A percentile compares a stretch with the other conserved stretches of the same genome.
phyloP scores from a whole-genome alignment of 2,888 invertebrate species.

The Pseudanteris insignis region DNA sequence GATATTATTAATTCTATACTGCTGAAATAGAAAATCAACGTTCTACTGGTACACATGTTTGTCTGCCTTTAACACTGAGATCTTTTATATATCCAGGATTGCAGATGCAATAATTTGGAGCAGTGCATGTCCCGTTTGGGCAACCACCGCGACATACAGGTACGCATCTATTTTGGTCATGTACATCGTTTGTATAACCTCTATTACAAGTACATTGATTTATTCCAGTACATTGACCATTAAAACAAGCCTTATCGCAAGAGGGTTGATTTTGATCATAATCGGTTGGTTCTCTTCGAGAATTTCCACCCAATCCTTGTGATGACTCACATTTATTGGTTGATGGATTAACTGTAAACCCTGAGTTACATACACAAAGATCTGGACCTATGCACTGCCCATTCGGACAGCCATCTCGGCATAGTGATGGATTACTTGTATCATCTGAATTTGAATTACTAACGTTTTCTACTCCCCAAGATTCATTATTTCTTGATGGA shows the following conservation, averaged over 20 bases:
- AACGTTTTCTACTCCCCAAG: slow-evolving; percentile 15
- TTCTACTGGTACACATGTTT: slow-evolving; percentile 69
- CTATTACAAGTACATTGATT: slow-evolving; percentile 64
- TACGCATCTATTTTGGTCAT: slow-evolving; percentile 67
- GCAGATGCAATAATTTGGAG: slow-evolving; percentile 79
- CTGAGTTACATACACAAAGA: slow-evolving; percentile 69
- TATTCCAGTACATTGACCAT: slow-evolving; percentile 68
- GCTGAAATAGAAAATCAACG: too few relatives aligned
- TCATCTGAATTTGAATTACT: not conserved
- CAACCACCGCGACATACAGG: slow-evolving; percentile 78
- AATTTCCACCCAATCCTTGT: slow-evolving; percentile 50
- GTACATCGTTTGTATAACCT: slow-evolving; percentile 65
- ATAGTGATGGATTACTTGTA: slow-evolving; percentile 23
- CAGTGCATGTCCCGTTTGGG: slow-evolving; percentile 77
- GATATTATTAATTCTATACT: too few relatives aligned
- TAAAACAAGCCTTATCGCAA: slow-evolving; percentile 65
- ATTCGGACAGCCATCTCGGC: slow-evolving; percentile 63
- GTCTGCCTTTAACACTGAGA: slow-evolving; percentile 72
- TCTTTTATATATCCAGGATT: slow-evolving; percentile 76
- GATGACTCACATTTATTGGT: slow-evolving; percentile 72
- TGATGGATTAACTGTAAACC: slow-evolving; percentile 66
- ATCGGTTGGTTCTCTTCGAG: not conserved
- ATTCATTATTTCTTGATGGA: slow-evolving; percentile 5
- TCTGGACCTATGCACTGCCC: slow-evolving; percentile 69
- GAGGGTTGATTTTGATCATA: slow-evolving; percentile 37